Base-by-base conservation (phyloP, 2,797 vertebrate genomes). In the Sternotherus odoratus region DNA sequence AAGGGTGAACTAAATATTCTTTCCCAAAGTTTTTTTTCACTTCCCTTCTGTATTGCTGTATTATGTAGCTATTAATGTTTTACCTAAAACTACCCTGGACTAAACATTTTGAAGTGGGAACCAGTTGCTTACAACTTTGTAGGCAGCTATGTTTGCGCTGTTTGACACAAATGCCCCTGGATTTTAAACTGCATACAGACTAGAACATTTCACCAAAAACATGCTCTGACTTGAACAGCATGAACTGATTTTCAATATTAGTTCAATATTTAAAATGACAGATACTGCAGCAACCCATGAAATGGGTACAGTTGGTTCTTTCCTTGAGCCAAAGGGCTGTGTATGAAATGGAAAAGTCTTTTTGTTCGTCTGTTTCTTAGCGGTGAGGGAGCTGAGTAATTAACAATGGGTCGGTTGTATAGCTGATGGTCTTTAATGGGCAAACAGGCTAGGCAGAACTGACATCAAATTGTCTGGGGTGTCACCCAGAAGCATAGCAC, bases 301-400 rank as follows among this genome's bases (percentile, higher is more conserved):
- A 51, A n/a, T 16, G 85, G 36, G 88, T 63, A 8, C 43, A 77
- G 79, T 12, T 53, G 53, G 6, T 77, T 85, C 13, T 33, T 85
- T 50, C 10, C 23, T 28, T 23, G 46, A 26, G 39, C 69, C 79
- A 10, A 3, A 2, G 28, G 81, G 79, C 83, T 90, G 12, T 15
- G 0, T 39, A 30, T 19, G 33, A 13, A 83, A 49, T 63, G 75
- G 36, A 49, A 80, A 90, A 54, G 87, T n/a, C 72, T 36, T 36
- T 96, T 95, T 92, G 81, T 53, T 95, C 93, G 92, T 94, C 94
- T 95, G 91, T 39, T 53, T 77, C 78, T 87, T 89, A 85, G 82
- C 56, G 26, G 1, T 0, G 0, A 16, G 63, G 56, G 69, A 84
- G 2, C 60, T 90, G 84, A 53, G 21, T 75, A 50, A 87, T 90